A percentile compares a stretch with the other conserved stretches of the same genome.
These are phyloP conservation scores for Carapus acus DNA, from an alignment of 2,797 vertebrate species.

Conservation along the genomic window DNA sequence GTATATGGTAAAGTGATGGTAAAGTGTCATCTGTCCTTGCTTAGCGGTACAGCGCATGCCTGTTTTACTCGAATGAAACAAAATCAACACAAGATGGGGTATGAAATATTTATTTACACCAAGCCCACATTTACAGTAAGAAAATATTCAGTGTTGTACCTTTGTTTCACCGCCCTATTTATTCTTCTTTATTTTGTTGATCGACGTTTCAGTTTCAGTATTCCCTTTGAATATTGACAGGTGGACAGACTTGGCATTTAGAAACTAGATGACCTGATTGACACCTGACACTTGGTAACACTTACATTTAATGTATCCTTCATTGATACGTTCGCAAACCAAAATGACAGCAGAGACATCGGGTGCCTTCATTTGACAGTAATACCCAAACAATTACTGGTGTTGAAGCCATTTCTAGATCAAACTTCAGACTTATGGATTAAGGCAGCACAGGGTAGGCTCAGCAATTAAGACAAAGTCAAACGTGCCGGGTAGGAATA, in stretches of 20 bases:
- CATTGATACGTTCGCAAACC: constrained; percentile 26
- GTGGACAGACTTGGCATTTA: constrained; percentile 2
- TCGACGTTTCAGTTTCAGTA: background rate
- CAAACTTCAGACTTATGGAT: constrained; percentile 5
- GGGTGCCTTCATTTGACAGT: constrained; percentile 14
- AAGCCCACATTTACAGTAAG: constrained; percentile 27
- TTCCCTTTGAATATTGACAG: too few relatives aligned
- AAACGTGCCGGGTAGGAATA: too few relatives aligned
- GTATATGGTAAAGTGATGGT: too few relatives aligned
- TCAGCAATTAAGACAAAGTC: constrained; percentile 31
- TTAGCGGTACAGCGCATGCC: too few relatives aligned
- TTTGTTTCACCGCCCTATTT: background rate
- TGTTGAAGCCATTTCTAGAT: constrained; percentile 1
- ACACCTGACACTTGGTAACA: background rate
- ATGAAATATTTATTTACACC: constrained; percentile 60
- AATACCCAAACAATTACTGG: background rate
- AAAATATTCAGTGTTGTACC: background rate
- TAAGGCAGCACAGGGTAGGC: too few relatives aligned
- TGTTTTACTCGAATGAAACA: too few relatives aligned
- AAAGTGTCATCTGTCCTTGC: too few relatives aligned
- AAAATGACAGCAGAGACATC: constrained; percentile 6
- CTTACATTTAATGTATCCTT: constrained; percentile 1
- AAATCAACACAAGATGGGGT: constrained; percentile 14
- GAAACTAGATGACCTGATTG: constrained; percentile 4
- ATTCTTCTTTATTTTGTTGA: constrained; percentile 5